Percentiles rank a stretch among this genome's conserved stretches.
These are phyloP conservation scores for Camponotus floridanus DNA, from an alignment of 1,140 invertebrate genomes.

Conservation along the genomic window DNA sequence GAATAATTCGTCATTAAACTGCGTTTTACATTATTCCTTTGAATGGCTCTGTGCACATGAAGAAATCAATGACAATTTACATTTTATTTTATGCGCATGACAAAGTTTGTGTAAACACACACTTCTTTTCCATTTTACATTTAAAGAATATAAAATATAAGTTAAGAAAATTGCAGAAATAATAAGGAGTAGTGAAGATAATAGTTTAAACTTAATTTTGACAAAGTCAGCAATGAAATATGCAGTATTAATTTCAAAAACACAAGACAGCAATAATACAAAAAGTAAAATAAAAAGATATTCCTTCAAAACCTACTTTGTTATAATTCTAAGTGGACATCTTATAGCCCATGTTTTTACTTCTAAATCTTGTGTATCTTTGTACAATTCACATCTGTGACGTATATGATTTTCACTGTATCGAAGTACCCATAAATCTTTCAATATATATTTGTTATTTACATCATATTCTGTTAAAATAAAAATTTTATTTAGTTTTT, in stretches of 20 bases:
- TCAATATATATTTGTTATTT: conserved; percentile 18
- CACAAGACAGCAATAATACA: background rate
- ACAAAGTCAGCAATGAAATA: background rate
- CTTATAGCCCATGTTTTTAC: conserved; percentile 47
- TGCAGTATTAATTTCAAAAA: background rate
- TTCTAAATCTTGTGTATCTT: conserved; percentile 13
- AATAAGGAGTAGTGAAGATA: background rate
- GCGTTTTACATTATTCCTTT: conserved; percentile 5
- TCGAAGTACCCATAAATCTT: conserved; percentile 38
- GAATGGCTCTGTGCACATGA: conserved; percentile 1
- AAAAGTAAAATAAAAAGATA: conserved; percentile 3
- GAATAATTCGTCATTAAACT: background rate
- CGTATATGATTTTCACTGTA: conserved; percentile 51
- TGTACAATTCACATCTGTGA: conserved; percentile 44
- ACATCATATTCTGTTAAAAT: conserved; percentile 35
- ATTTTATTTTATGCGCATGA: background rate
- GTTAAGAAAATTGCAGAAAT: background rate
- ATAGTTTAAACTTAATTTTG: background rate
- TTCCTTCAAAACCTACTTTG: background rate
- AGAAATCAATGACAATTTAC: background rate
- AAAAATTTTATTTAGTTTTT: background rate
- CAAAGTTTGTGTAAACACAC: background rate
- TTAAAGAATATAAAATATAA: background rate
- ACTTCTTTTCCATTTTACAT: background rate
- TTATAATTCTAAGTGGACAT: conserved; percentile 31